Evolutionary conservation across 2,113 vertebrate species (phyloP).

Genomic region (Centropus unirufus): DNA sequence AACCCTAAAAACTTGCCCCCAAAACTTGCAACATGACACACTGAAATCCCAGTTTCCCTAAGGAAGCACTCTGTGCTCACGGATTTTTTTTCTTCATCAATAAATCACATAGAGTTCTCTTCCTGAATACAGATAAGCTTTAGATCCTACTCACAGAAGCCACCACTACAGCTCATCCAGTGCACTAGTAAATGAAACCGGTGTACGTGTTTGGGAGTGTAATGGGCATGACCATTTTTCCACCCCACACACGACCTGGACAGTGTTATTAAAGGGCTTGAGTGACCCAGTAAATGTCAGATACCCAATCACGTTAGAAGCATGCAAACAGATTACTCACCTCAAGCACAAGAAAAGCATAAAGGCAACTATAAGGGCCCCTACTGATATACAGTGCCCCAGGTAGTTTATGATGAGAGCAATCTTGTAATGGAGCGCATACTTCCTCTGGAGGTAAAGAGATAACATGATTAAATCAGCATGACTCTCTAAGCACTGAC

Average conservation of each 20-base stretch:
- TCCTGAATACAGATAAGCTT: neutral
- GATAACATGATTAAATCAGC: constrained; percentile 69
- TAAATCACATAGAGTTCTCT: neutral
- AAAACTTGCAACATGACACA: neutral
- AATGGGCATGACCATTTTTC: neutral
- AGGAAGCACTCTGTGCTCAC: neutral
- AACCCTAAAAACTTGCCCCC: neutral
- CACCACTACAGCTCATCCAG: neutral
- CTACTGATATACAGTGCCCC: constrained; percentile 94
- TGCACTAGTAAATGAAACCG: neutral
- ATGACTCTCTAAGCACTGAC: constrained; percentile 11
- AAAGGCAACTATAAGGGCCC: constrained; percentile 92
- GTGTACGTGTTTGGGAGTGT: accelerated
- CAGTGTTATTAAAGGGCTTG: neutral
- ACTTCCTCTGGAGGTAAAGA: constrained; percentile 86
- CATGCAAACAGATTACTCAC: constrained; percentile 80
- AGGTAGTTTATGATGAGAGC: constrained; percentile 97
- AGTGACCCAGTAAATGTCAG: neutral
- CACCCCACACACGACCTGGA: neutral
- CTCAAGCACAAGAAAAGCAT: constrained; percentile 94
- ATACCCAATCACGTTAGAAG: neutral
- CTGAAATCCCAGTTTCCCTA: neutral
- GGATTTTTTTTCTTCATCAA: neutral
- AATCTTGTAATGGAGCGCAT: constrained; percentile 91
- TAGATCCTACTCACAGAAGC: neutral